A percentile compares a stretch with the other conserved stretches of the same genome.
Evolutionary conservation across 1,140 invertebrate species (phyloP).

Genomic region (Cotesia glomerata): DNA sequence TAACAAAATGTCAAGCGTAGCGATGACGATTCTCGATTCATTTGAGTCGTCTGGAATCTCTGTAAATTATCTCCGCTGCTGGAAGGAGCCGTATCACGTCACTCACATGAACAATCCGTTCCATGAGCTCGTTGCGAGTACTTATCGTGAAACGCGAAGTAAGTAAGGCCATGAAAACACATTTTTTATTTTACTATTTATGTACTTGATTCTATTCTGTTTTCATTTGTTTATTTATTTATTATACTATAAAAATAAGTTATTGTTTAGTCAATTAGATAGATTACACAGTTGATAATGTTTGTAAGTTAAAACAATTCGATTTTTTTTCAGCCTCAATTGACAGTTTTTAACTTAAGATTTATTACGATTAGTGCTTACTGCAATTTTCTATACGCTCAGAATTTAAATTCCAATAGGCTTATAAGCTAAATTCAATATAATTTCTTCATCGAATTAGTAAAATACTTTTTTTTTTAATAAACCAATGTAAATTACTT

Average conservation of each 20-base stretch:
- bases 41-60: constrained; percentile 72
- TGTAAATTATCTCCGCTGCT: constrained; percentile 70
- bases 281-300: no score
- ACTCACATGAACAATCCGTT: constrained; percentile 79
- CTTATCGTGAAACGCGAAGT: constrained; percentile 82
- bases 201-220: background rate
- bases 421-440: no score
- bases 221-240: background rate
- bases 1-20: constrained; percentile 68
- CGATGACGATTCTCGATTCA: constrained; percentile 73
- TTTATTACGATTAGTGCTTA: no score
- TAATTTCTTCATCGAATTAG: no score
- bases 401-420: no score
- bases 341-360: no score
- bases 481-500: no score
- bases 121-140: constrained; percentile 75
- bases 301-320: no score
- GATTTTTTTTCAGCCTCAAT: no score
- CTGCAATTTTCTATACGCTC: no score
- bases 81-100: constrained; percentile 76
- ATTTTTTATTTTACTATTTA: background rate
- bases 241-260: background rate
- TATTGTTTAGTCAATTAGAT: background rate
- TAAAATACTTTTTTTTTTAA: no score
- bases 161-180: constrained; percentile 55